These are phyloP conservation scores for Deilephila porcellus DNA, from an alignment of 2,888 invertebrate species.

Conservation along the genomic window DNA sequence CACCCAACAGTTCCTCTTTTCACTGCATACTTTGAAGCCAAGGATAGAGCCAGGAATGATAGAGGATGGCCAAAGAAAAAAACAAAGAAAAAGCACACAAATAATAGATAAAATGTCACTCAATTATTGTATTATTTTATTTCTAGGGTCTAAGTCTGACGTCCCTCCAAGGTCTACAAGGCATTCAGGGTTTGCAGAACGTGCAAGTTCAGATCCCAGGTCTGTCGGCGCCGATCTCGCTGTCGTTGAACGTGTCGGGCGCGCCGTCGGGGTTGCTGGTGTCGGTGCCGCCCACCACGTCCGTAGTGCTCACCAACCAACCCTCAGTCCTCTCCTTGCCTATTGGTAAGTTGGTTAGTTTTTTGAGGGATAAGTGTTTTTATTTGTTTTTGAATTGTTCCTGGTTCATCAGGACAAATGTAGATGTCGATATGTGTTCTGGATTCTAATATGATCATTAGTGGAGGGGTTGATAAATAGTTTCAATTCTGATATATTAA, in stretches of 20 bases:
- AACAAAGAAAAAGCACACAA: too few relatives aligned
- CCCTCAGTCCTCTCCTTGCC: conserved; percentile 86
- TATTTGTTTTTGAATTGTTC: not conserved
- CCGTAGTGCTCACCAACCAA: conserved; percentile 81
- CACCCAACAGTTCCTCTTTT: too few relatives aligned
- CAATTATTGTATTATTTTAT: too few relatives aligned
- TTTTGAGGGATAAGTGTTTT: not conserved
- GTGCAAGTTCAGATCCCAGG: conserved; percentile 94
- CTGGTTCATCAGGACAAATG: too few relatives aligned
- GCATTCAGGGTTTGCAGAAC: conserved; percentile 88
- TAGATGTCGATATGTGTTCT: too few relatives aligned
- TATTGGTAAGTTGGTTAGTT: conserved; percentile 78
- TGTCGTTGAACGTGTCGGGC: conserved; percentile 89
- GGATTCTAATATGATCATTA: too few relatives aligned
- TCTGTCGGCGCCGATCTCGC: conserved; percentile 93
- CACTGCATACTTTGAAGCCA: too few relatives aligned
- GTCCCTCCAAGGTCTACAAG: conserved; percentile 90
- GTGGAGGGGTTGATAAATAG: too few relatives aligned
- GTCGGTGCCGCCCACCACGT: conserved; percentile 85
- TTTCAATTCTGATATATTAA: too few relatives aligned
- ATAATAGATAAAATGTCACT: too few relatives aligned
- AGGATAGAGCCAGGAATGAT: too few relatives aligned
- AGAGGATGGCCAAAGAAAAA: too few relatives aligned
- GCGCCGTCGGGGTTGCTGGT: conserved; percentile 87
- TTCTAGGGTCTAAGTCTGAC: conserved; percentile 89